A percentile compares a stretch with the other conserved stretches of the same genome.
These are phyloP conservation scores for Lacanobia wlatinum DNA, from an alignment of 2,888 invertebrate species.

Conservation along the genomic window DNA sequence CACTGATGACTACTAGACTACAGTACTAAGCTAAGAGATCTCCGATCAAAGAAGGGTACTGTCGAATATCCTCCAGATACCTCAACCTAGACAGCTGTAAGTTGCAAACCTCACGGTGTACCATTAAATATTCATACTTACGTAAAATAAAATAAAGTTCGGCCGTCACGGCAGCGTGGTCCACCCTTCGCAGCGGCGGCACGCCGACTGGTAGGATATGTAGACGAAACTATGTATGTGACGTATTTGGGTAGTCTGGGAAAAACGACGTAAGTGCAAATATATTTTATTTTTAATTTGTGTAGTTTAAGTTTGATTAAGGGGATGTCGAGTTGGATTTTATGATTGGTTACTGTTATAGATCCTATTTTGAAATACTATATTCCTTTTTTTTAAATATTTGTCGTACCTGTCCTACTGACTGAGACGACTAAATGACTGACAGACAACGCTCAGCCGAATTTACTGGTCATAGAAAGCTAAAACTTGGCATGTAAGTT, in stretches of 20 bases:
- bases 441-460: too few species aligned
- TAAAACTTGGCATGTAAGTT: too few species aligned
- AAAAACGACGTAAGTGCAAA: slow-evolving; percentile 10
- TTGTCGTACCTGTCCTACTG: too few species aligned
- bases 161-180: slow-evolving; percentile 5
- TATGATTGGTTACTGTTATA: not conserved
- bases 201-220: slow-evolving; percentile 26
- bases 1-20: too few species aligned
- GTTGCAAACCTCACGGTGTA: not conserved
- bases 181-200: slow-evolving; percentile 30
- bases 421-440: too few species aligned
- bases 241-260: not conserved
- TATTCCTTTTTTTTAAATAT: too few species aligned
- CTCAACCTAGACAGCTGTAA: not conserved
- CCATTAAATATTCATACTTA: slow-evolving; percentile 19
- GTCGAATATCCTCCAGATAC: not conserved
- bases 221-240: not conserved
- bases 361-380: too few species aligned
- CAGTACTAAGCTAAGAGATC: not conserved
- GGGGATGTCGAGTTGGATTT: not conserved
- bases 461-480: too few species aligned
- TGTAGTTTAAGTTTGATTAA: not conserved
- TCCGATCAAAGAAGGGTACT: not conserved
- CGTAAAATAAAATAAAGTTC: slow-evolving; percentile 36
- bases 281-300: not conserved